phyloP scores from a whole-genome alignment of 1,140 invertebrate genomes.

The Diprion similis region DNA sequence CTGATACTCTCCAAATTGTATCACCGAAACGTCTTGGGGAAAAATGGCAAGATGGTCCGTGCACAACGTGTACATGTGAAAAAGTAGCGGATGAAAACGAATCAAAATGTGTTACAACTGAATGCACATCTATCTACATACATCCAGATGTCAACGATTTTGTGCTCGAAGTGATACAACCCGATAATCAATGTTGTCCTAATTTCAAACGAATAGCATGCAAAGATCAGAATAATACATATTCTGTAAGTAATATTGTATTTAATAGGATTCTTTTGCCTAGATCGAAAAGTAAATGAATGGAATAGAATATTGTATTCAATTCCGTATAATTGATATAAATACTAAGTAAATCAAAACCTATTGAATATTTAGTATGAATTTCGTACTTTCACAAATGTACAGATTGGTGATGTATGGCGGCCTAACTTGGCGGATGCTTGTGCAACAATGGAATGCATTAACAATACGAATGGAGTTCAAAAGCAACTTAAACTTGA shows the following conservation, averaged over 20 bases:
- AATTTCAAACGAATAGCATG: conserved; percentile 66
- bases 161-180: conserved; percentile 59
- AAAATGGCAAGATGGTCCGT: conserved; percentile 74
- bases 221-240: conserved; percentile 62
- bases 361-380: conserved; percentile 1
- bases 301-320: neutral
- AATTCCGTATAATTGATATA: too few species aligned
- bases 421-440: conserved; percentile 56
- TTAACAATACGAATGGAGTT: conserved; percentile 49
- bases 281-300: conserved; percentile 5
- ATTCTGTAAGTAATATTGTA: conserved; percentile 52
- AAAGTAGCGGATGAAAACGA: conserved; percentile 36
- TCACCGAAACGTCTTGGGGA: conserved; percentile 65
- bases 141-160: conserved; percentile 61
- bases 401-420: conserved; percentile 66
- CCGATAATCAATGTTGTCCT: conserved; percentile 70
- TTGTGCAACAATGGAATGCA: conserved; percentile 64
- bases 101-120: conserved; percentile 50
- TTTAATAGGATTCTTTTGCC: conserved; percentile 14
- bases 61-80: conserved; percentile 68
- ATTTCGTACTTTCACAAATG: conserved; percentile 13
- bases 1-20: conserved; percentile 39
- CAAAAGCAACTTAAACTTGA: conserved; percentile 54
- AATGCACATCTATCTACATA: conserved; percentile 52
- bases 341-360: conserved; percentile 10